phyloP scores from a whole-genome alignment of 2,888 invertebrate genomes.

The Uloborus plumipes region DNA sequence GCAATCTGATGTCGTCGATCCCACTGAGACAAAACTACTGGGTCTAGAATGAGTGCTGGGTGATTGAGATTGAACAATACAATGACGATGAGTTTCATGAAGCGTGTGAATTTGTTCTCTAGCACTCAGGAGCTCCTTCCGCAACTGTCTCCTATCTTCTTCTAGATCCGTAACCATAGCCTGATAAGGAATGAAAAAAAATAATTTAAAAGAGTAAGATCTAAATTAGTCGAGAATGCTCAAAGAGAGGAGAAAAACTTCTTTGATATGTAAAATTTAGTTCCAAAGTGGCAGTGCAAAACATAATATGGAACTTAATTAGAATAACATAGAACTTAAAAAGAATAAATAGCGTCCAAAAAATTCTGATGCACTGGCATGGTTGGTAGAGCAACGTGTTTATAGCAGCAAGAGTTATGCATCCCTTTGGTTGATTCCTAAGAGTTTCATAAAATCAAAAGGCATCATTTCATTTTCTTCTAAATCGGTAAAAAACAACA shows the following conservation, averaged over 20 bases:
- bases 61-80: conserved; percentile 61
- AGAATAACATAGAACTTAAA: too few species aligned
- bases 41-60: conserved; percentile 68
- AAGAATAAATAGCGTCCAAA: too few species aligned
- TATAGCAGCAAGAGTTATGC: too few species aligned
- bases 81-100: conserved; percentile 66
- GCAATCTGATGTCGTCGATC: conserved; percentile 66
- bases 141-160: conserved; percentile 81
- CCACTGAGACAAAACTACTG: conserved; percentile 69
- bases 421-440: too few species aligned
- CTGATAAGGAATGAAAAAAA: conserved; percentile 72
- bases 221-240: neutral
- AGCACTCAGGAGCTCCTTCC: conserved; percentile 80
- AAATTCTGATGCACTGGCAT: too few species aligned
- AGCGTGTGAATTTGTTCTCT: conserved; percentile 76
- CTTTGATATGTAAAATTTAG: too few species aligned
- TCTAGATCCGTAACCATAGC: conserved; percentile 82
- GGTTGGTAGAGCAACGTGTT: too few species aligned
- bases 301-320: too few species aligned
- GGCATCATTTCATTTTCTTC: too few species aligned
- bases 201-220: neutral
- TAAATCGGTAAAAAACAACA: too few species aligned
- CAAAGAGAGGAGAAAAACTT: neutral
- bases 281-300: too few species aligned
- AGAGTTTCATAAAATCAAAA: too few species aligned